Evolutionary conservation across 2,113 vertebrate genomes (phyloP).

Genomic region (Pavo muticus): DNA sequence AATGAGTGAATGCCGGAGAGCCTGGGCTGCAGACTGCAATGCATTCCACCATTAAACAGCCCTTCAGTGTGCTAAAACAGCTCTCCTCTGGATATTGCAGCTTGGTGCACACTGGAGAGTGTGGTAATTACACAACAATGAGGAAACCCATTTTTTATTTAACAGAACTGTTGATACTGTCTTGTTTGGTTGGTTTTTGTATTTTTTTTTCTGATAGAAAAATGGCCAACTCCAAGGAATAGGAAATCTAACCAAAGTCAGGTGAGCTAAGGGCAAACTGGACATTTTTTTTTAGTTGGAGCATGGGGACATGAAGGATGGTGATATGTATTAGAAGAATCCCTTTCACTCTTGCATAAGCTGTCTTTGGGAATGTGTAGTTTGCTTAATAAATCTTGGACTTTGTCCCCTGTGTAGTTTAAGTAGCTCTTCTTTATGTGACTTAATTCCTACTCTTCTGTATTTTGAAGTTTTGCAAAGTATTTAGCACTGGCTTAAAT

Average conservation of each 20-base stretch:
- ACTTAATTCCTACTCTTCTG: background rate
- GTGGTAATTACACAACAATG: background rate
- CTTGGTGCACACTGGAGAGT: rapidly evolving
- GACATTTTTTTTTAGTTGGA: background rate
- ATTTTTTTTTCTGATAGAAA: background rate
- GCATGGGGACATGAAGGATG: background rate
- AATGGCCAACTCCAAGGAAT: background rate
- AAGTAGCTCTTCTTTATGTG: background rate
- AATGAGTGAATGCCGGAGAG: background rate
- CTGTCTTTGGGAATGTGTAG: background rate
- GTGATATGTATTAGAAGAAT: background rate
- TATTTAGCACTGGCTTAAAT: background rate
- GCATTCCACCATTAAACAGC: background rate
- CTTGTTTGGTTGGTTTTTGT: background rate
- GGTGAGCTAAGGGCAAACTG: background rate
- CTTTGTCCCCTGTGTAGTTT: background rate
- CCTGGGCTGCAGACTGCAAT: background rate
- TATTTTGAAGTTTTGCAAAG: background rate
- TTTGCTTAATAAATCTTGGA: background rate
- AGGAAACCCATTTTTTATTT: background rate
- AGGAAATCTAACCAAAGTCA: background rate
- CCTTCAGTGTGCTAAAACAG: background rate
- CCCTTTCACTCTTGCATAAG: background rate
- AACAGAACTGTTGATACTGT: background rate
- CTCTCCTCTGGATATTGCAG: background rate